These are phyloP conservation scores for Erinaceus europaeus DNA, from an alignment of 2,113 vertebrate species.

Conservation along the genomic window DNA sequence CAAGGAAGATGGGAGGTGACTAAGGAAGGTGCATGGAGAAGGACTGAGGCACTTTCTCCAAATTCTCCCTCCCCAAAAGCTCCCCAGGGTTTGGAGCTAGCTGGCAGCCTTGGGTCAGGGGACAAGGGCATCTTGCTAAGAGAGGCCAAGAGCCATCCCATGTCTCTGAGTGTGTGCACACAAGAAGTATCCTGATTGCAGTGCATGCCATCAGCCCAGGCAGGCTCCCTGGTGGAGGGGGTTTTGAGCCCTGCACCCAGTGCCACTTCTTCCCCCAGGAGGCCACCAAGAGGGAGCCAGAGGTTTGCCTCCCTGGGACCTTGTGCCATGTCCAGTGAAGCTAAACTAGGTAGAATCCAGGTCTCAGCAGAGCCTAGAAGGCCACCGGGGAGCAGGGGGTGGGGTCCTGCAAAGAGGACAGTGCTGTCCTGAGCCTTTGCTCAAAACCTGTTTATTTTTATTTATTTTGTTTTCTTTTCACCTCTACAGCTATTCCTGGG, in stretches of 20 bases:
- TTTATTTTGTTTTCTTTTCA: too few relatives aligned
- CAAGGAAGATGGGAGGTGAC: too few relatives aligned
- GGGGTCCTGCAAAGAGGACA: not conserved
- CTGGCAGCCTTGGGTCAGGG: too few relatives aligned
- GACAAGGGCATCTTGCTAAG: too few relatives aligned
- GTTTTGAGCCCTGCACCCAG: not conserved
- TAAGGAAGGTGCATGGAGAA: too few relatives aligned
- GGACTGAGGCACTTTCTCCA: too few relatives aligned
- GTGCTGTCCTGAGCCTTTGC: not conserved
- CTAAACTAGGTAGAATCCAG: not conserved
- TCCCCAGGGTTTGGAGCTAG: too few relatives aligned
- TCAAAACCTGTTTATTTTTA: not conserved
- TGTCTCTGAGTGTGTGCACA: too few relatives aligned
- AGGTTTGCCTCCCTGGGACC: not conserved
- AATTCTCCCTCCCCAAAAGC: too few relatives aligned
- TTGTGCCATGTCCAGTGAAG: not conserved
- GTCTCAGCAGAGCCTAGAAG: not conserved
- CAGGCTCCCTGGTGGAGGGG: not conserved
- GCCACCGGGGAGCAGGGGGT: too few relatives aligned
- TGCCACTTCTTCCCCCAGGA: not conserved
- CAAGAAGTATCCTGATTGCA: too few relatives aligned
- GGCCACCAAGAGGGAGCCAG: not conserved
- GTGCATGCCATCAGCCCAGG: not conserved
- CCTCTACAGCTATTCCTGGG: not conserved
- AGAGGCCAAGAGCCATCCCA: too few relatives aligned